These are phyloP conservation scores for Myodes glareolus DNA, from an alignment of 2,113 vertebrate species.

Conservation along the genomic window DNA sequence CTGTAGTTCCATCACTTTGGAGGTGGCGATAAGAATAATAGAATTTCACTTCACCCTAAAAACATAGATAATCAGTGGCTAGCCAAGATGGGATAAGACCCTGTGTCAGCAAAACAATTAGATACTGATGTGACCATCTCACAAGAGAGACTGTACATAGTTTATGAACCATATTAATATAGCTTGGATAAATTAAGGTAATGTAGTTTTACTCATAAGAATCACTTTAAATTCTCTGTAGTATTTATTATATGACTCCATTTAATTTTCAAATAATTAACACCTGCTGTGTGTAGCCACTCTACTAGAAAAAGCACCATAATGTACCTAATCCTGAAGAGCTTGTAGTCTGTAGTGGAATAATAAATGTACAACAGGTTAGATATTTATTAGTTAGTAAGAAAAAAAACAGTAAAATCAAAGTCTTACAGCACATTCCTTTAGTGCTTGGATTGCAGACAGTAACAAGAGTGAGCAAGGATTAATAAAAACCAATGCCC, in stretches of 20 bases:
- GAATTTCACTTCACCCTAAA: background rate
- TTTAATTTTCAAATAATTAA: conserved; percentile 17
- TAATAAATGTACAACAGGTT: background rate
- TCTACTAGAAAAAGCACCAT: background rate
- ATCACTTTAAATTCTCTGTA: background rate
- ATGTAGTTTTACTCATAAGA: background rate
- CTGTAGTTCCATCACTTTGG: background rate
- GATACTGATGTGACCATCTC: background rate
- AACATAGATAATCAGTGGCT: background rate
- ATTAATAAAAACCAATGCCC: background rate
- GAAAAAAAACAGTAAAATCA: background rate
- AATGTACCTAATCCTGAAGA: background rate
- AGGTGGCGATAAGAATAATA: background rate
- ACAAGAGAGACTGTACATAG: background rate
- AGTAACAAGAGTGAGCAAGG: background rate
- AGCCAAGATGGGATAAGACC: background rate
- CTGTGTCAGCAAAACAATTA: background rate
- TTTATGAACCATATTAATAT: background rate
- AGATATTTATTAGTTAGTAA: background rate
- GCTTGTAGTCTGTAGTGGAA: background rate
- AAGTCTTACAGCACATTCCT: background rate
- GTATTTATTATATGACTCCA: background rate
- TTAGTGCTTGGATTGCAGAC: background rate
- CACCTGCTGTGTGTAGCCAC: background rate
- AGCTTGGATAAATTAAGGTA: background rate